Evolutionary conservation across 2,113 vertebrate genomes (phyloP).

Genomic region (Alligator sinensis): DNA sequence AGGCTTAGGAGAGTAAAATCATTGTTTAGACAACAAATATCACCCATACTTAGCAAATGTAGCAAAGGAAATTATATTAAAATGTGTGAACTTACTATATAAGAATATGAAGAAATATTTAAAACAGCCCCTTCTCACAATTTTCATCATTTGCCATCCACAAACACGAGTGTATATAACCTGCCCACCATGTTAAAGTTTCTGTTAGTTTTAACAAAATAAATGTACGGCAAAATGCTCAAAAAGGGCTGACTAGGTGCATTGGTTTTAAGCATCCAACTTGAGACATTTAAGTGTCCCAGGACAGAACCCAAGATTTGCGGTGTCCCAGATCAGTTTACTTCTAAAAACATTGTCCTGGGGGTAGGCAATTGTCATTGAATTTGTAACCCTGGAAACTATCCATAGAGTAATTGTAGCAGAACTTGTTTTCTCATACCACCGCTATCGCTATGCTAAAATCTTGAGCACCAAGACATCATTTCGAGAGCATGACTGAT

Average conservation of each 20-base stretch:
- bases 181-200: background rate
- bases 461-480: background rate
- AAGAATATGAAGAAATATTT: background rate
- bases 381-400: background rate
- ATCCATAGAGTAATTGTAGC: background rate
- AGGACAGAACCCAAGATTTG: background rate
- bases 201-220: background rate
- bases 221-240: conserved; percentile 3
- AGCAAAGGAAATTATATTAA: background rate
- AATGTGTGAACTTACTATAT: background rate
- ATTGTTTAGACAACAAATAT: conserved; percentile 19
- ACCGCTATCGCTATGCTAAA: background rate
- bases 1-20: background rate
- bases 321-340: background rate
- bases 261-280: background rate
- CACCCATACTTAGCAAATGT: background rate
- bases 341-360: background rate
- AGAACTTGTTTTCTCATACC: background rate
- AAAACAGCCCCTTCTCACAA: background rate
- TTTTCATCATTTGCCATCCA: background rate
- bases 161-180: background rate
- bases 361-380: background rate
- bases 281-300: background rate
- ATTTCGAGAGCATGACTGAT: background rate
- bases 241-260: background rate